Percentiles rank a stretch among this genome's conserved stretches.
Evolutionary conservation across 1,140 invertebrate genomes (phyloP).

Genomic region (Hesperophylax magnus): DNA sequence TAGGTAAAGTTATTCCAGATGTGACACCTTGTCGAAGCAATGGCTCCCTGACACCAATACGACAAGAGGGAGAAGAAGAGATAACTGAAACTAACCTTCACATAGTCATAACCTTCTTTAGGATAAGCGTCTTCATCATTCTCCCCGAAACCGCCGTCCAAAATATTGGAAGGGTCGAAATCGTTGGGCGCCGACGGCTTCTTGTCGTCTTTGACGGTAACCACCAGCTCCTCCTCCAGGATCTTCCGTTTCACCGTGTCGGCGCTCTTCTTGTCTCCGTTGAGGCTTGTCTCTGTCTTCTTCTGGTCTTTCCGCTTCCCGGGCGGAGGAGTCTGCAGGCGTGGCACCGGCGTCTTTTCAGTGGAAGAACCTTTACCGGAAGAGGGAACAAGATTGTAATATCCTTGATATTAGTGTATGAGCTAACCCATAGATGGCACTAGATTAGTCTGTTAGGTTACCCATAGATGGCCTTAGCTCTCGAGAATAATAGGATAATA

Average conservation of each 20-base stretch:
- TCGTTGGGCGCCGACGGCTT: conserved; percentile 26
- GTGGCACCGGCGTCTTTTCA: conserved; percentile 58
- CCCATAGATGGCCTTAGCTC: too few species aligned
- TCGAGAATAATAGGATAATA: too few species aligned
- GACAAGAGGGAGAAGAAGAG: too few species aligned
- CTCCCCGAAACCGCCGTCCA: conserved; percentile 50
- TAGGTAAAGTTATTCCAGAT: too few species aligned
- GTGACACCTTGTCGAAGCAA: too few species aligned
- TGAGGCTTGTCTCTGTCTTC: not conserved
- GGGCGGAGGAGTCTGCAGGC: conserved; percentile 55
- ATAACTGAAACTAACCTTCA: not conserved
- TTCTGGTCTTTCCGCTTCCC: conserved; percentile 56
- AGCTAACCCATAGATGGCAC: too few species aligned
- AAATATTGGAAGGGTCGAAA: conserved; percentile 54
- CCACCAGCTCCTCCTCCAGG: not conserved
- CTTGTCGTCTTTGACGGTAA: conserved; percentile 18
- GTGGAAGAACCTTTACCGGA: conserved; percentile 45
- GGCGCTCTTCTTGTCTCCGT: conserved; percentile 46
- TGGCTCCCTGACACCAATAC: too few species aligned
- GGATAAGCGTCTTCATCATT: conserved; percentile 26
- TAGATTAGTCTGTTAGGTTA: too few species aligned
- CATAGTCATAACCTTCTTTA: conserved; percentile 1
- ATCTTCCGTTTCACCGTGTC: conserved; percentile 24
- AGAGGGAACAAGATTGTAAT: too few species aligned
- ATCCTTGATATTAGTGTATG: too few species aligned